Conservation (phyloP, 2,888 invertebrate species). For the Lasioglossum lativentre region DNA sequence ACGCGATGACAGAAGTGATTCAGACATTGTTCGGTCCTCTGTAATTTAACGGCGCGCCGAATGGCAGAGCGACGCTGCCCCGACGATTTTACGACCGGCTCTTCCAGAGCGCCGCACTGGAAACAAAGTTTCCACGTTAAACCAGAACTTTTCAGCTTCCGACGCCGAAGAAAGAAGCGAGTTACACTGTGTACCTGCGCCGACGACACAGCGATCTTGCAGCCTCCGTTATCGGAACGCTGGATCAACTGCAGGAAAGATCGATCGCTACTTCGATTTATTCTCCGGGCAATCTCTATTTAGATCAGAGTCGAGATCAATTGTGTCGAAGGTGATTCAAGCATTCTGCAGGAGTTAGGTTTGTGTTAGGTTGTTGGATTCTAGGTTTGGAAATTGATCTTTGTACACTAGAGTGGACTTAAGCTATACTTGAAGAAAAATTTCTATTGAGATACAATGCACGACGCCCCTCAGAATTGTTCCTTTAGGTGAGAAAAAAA, state of each 20-base stretch:
- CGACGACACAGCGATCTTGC: neutral
- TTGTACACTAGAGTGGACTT: too few species aligned
- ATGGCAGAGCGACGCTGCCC: conserved; percentile 22
- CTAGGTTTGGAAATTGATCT: too few species aligned
- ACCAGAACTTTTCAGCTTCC: conserved; percentile 5
- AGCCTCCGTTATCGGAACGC: neutral
- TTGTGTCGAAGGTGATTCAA: neutral
- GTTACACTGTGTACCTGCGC: neutral
- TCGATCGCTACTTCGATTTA: neutral
- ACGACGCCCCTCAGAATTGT: too few species aligned
- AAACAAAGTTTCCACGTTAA: conserved; percentile 39
- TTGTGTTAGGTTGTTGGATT: too few species aligned
- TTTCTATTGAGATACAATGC: too few species aligned
- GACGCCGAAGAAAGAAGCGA: neutral
- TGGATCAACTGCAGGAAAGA: neutral
- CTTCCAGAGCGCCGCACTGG: conserved; percentile 19
- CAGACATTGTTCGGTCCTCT: conserved; percentile 54
- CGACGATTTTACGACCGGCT: conserved; percentile 31
- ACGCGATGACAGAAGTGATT: conserved; percentile 46
- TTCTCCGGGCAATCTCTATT: too few species aligned
- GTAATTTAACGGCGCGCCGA: conserved; percentile 57
- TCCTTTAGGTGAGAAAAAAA: too few species aligned
- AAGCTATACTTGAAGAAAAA: too few species aligned
- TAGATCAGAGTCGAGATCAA: neutral
- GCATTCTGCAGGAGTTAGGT: too few species aligned